Evolutionary conservation across 2,113 vertebrate species (phyloP).

Genomic region (Arenaria interpres): DNA sequence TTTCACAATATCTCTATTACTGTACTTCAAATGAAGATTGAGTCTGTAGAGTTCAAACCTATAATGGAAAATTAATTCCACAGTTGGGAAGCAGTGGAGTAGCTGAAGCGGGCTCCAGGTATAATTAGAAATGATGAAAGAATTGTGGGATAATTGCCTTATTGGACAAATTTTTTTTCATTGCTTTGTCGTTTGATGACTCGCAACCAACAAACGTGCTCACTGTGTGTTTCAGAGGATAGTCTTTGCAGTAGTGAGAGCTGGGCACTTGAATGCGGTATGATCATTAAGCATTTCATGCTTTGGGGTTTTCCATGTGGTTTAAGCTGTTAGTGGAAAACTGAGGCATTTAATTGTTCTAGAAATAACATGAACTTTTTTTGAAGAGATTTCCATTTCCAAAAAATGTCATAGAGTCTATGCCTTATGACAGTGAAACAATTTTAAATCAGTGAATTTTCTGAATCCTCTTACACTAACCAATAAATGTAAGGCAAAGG

Average conservation of each 20-base stretch:
- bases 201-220: neutral
- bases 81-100: neutral
- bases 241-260: neutral
- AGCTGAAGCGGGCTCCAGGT: neutral
- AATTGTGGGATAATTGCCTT: neutral
- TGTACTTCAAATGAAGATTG: neutral
- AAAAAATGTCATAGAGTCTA: neutral
- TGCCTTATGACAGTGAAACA: neutral
- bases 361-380: neutral
- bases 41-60: neutral
- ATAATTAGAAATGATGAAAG: neutral
- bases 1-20: neutral
- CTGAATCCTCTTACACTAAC: neutral
- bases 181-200: neutral
- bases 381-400: neutral
- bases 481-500: neutral
- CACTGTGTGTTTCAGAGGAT: neutral
- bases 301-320: neutral
- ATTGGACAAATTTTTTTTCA: neutral
- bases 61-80: neutral
- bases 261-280: neutral
- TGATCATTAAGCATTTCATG: neutral
- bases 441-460: neutral
- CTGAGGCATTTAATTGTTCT: neutral
- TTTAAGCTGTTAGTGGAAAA: neutral